Evolutionary conservation across 1,140 invertebrate genomes (phyloP).

Genomic region (Penaeus chinensis): DNA sequence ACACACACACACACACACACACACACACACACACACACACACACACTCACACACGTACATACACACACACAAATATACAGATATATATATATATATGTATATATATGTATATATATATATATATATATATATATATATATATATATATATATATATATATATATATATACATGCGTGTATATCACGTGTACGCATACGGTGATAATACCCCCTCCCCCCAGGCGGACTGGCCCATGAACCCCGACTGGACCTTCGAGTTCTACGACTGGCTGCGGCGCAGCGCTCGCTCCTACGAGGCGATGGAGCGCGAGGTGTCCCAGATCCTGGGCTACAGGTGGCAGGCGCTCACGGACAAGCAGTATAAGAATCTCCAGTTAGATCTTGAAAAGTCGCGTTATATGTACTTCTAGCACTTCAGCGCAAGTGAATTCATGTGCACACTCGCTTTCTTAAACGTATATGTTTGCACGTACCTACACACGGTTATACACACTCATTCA

Average conservation of each 20-base stretch:
- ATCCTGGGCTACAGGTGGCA: conserved; percentile 78
- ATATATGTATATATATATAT: too few species aligned
- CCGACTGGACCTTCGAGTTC: conserved; percentile 78
- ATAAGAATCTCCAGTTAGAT: conserved; percentile 68
- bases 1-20: too few species aligned
- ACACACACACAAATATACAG: too few species aligned
- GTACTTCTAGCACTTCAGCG: neutral
- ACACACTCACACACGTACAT: too few species aligned
- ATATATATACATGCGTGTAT: neutral
- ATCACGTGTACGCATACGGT: neutral
- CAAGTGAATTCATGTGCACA: neutral
- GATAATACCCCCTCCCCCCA: conserved; percentile 64
- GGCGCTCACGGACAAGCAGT: conserved; percentile 81
- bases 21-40: too few species aligned
- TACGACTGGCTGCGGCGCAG: conserved; percentile 75
- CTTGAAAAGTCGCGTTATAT: conserved; percentile 52
- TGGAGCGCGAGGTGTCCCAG: conserved; percentile 77
- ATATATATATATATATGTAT: too few species aligned
- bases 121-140: too few species aligned
- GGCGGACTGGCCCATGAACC: conserved; percentile 77
- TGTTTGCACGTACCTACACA: too few species aligned
- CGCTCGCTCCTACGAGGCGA: conserved; percentile 75
- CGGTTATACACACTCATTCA: too few species aligned
- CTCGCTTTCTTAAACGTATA: too few species aligned
- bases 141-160: too few species aligned